Evolutionary conservation across 2,797 vertebrate genomes (phyloP), one percentile per base, ranked within the genome.

Genomic region (Sylvia borin): DNA sequence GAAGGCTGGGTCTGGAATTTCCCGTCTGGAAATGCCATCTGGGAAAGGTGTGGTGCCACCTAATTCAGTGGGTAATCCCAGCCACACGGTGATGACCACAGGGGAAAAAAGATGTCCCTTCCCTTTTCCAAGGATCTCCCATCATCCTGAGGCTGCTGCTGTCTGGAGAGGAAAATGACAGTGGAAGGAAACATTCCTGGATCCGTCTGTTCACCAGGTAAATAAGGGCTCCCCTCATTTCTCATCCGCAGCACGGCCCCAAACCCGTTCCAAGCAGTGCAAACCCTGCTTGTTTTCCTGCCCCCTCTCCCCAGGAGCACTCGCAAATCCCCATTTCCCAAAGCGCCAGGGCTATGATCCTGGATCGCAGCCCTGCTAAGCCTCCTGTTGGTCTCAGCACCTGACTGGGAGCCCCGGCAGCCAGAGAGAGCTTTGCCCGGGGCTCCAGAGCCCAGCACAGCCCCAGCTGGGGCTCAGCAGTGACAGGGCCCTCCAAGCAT

Each of bases 401-500:
- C 94, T 93, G 95, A 96, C 94, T 16, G 12, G 73, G 72, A 90
- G 76, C 83, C 42, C 26, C 3, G 47, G 85, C 88, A 88, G 79
- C 83, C 77, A 93, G 70, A 73, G 80, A 95, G 80, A 95, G 68
- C 81, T 95, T 95, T 95, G 38, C 67, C n/a, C 31, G 1, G 26
- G 43, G 42, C 65, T 51, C 32, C 48, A 58, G 85, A 47, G 79
- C 84, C 26, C 53, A 87, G 79, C 70, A 40, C 83, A 45, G 5
- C 1, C 62, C 1, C 2, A 34, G 36, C 10, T 81, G 2, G 4
- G 75, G 75, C 92, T 95, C 78, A 38, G 94, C 81, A 88, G 92
- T 88, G 78, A 75, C 94, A 80, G 78, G 78, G 75, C 66, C 58
- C 95, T 93, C 91, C 81, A 61, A 91, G 85, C 68, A 83, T 90